Evolutionary conservation across 2,113 vertebrate genomes (phyloP).

Genomic region (Scortum barcoo): DNA sequence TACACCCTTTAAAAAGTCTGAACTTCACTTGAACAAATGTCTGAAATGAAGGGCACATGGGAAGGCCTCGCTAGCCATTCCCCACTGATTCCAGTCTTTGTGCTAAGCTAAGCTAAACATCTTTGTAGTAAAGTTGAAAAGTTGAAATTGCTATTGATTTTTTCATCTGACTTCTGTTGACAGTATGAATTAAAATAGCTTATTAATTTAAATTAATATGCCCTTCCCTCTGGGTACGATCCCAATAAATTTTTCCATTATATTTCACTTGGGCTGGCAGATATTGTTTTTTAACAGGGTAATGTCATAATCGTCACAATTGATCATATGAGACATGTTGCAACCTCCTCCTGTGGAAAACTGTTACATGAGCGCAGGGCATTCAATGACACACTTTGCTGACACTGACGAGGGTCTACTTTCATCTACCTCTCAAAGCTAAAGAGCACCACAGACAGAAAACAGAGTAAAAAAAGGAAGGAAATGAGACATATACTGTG

Average conservation of each 20-base stretch:
- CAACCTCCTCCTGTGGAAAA: conserved; percentile 45
- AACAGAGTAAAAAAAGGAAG: conserved; percentile 43
- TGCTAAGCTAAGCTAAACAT: conserved; percentile 26
- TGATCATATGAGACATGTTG: conserved; percentile 48
- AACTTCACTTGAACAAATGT: too few species aligned
- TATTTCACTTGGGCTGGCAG: conserved; percentile 38
- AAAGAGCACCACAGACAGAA: conserved; percentile 49
- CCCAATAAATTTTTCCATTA: conserved; percentile 23
- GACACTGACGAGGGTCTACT: conserved; percentile 28
- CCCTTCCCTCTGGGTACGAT: neutral
- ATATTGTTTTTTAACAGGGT: conserved; percentile 43
- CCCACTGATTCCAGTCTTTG: neutral
- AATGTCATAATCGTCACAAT: conserved; percentile 53
- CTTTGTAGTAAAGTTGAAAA: neutral
- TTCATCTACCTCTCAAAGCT: conserved; percentile 37
- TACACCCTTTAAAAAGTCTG: neutral
- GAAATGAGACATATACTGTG: conserved; percentile 51
- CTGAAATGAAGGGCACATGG: too few species aligned
- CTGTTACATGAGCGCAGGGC: conserved; percentile 33
- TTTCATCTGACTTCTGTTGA: neutral
- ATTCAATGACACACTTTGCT: conserved; percentile 57
- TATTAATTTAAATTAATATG: conserved; percentile 16
- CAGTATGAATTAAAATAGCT: conserved; percentile 32
- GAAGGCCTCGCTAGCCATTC: neutral
- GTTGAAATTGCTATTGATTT: conserved; percentile 6